Conservation (phyloP, 2,797 vertebrate genomes). For the Remorina albescens region DNA sequence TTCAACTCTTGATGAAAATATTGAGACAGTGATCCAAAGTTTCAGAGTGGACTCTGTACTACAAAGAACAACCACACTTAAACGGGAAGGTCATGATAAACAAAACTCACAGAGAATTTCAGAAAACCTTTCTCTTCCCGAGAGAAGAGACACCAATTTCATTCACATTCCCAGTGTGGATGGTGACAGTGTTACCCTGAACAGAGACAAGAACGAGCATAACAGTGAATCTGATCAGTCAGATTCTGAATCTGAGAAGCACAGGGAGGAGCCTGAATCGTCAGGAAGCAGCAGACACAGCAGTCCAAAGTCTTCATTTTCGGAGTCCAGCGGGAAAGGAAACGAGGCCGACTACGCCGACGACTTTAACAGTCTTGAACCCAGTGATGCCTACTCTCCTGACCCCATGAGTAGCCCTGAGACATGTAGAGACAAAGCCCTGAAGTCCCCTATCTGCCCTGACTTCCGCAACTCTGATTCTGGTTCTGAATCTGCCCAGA, state of each 20-base stretch:
- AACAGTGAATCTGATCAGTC: constrained; percentile 47
- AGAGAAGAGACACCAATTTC: constrained; percentile 33
- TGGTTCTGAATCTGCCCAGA: constrained; percentile 56
- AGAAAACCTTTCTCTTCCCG: constrained; percentile 24
- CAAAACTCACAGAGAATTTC: background rate
- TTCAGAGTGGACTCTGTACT: constrained; percentile 32
- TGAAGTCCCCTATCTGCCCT: constrained; percentile 42
- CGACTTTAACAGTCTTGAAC: constrained; percentile 87
- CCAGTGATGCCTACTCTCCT: constrained; percentile 71
- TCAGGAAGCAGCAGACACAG: constrained; percentile 62
- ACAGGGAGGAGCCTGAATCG: constrained; percentile 34
- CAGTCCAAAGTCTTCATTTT: constrained; percentile 71
- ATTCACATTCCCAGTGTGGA: constrained; percentile 65
- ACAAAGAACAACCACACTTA: constrained; percentile 20
- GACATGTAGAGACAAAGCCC: constrained; percentile 53
- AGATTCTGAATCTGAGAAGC: constrained; percentile 36
- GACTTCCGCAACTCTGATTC: constrained; percentile 68
- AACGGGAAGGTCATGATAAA: constrained; percentile 11
- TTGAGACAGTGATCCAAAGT: constrained; percentile 72
- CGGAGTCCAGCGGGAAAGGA: constrained; percentile 76
- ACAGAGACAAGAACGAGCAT: constrained; percentile 48
- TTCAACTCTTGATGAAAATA: constrained; percentile 70
- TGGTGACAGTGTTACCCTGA: constrained; percentile 45
- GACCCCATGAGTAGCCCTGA: constrained; percentile 77
- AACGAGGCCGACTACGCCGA: constrained; percentile 83